Evolutionary conservation across 2,113 vertebrate genomes (phyloP).

Genomic region (Pituophis catenifer): DNA sequence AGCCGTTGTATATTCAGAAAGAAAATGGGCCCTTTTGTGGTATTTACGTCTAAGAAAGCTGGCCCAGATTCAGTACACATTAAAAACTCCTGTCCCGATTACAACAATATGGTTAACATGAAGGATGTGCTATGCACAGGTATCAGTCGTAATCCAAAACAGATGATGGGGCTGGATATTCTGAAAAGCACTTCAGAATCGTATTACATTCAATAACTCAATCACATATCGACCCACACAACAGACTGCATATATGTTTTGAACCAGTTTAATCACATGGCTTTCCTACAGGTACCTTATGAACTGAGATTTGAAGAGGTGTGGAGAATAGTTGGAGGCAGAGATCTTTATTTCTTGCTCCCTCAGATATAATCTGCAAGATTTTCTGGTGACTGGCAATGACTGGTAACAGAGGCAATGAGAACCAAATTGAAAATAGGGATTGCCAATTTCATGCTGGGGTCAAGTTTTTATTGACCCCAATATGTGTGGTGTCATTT

Average conservation of each 20-base stretch:
- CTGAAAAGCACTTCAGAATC: not conserved
- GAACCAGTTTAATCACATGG: not conserved
- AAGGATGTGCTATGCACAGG: not conserved
- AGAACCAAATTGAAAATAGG: not conserved
- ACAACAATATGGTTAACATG: not conserved
- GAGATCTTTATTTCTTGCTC: not conserved
- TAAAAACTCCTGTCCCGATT: conserved; percentile 1
- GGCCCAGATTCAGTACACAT: not conserved
- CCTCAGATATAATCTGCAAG: not conserved
- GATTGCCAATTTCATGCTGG: not conserved
- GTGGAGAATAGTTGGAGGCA: not conserved
- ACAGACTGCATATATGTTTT: not conserved
- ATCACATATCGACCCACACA: not conserved
- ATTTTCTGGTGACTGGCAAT: not conserved
- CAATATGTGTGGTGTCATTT: not conserved
- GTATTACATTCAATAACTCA: not conserved
- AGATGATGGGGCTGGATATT: not conserved
- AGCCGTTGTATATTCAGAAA: not conserved
- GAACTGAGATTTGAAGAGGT: not conserved
- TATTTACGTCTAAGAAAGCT: not conserved
- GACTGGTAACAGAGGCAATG: not conserved
- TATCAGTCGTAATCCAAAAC: not conserved
- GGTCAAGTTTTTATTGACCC: not conserved
- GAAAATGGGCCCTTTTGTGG: not conserved
- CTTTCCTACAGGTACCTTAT: not conserved